Evolutionary conservation across 2,888 invertebrate genomes (phyloP).

Genomic region (Penaeus monodon): DNA sequence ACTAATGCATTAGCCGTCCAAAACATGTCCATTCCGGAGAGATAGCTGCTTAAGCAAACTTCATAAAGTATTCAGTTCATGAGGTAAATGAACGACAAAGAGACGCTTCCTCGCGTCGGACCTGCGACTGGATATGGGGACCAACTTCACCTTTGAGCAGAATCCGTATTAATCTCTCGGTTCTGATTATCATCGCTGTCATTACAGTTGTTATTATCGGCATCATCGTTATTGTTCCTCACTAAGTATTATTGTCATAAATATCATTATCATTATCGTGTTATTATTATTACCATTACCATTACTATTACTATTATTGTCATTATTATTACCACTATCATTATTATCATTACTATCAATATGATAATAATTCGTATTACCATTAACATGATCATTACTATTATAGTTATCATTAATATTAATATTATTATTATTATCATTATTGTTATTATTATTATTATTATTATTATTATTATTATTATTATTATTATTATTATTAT

Average conservation of each 20-base stretch:
- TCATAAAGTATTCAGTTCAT: too few species aligned
- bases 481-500: slow-evolving; percentile 12
- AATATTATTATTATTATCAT: not conserved
- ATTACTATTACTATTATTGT: not conserved
- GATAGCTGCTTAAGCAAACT: too few species aligned
- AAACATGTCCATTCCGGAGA: too few species aligned
- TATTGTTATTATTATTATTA: not conserved
- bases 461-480: not conserved
- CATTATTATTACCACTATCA: slow-evolving; percentile 1
- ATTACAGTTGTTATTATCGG: not conserved
- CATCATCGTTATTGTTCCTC: not conserved
- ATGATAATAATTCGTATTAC: not conserved
- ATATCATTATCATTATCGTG: not conserved
- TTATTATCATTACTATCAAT: slow-evolving; percentile 3
- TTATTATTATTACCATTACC: not conserved
- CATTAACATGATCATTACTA: not conserved
- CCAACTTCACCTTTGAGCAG: too few species aligned
- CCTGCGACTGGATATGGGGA: too few species aligned
- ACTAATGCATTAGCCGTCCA: too few species aligned
- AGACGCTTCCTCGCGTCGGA: too few species aligned
- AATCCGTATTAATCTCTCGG: too few species aligned
- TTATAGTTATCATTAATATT: not conserved
- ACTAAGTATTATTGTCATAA: not conserved
- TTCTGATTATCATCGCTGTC: not conserved
- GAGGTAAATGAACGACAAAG: too few species aligned